Base-by-base conservation (phyloP, 2,797 vertebrate genomes). In the Crax fasciolata region DNA sequence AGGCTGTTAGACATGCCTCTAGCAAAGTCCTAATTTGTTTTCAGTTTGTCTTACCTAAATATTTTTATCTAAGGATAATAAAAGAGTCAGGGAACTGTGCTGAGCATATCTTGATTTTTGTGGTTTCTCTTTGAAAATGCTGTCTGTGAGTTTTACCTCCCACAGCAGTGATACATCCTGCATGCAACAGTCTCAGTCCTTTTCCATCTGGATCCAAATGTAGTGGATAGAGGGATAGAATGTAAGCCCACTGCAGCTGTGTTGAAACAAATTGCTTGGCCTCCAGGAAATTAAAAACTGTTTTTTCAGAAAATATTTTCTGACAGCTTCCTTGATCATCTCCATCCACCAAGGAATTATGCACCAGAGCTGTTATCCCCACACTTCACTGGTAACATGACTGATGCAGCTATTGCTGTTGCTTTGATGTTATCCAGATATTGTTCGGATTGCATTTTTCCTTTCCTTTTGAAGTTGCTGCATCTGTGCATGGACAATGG, bases 191-290 rank as follows among this genome's bases (percentile, higher is more conserved):
- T 71, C 2, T 3, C 43, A 72, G 30, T 35, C n/a, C 44, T 46
- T 74, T 93, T 84, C 38, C 72, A 55, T 91, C 49, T 83, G 68
- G 32, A 67, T 78, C n/a, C 28, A 48, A 49, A 59, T 25, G n/a
- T 82, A 92, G n/a, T 16, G n/a, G 68, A 51, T 23, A 63, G 15
- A 54, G 49, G 28, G 62, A 61, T 6, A 87, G 23, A 78, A 89
- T 92, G 87, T 27, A 87, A 91, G 41, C 49, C 49, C 49, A 58
- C 68, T 89, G 84, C 84, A 92, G 72, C 84, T 93, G 84, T 77
- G 77, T 83, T 93, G 68, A 94, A 66, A 67, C 30, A 90, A 85
- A 92, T 78, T 55, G 19, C 51, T 77, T 80, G 65, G 80, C 65
- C 55, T 88, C 32, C 28, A 44, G 58, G 78, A 88, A 92, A 94